Base-by-base conservation (phyloP, 2,113 vertebrate species). In the Aegotheles bennettii region DNA sequence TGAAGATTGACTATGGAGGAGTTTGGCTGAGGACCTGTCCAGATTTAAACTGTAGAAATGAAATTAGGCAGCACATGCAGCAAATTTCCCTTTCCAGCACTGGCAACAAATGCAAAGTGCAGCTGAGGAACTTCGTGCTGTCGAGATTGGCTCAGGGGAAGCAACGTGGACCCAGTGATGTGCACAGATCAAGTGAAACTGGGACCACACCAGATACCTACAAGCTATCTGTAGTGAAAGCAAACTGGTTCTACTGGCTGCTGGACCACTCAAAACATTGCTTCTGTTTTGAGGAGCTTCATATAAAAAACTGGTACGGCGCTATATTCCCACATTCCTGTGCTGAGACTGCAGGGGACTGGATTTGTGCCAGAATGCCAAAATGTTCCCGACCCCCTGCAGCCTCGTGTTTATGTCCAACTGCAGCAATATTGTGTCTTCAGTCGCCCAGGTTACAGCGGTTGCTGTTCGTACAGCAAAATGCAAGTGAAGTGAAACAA, bases 241-340 rank as follows among this genome's bases (percentile, higher is more conserved):
- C 60, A 70, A 50, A 48, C 21, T 6, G 36, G 12, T 33, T 47
- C 50, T 56, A 25, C n/a, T 59, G 53, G 43, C 59, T 38, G 36
- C 31, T 57, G 40, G 16, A 38, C 25, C 42, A 51, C 33, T 51
- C 26, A 60, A 60, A 75, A 60, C 9, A 21, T 13, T 19, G 33
- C 43, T 54, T 63, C 40, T 38, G 26, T 16, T 94, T 56, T 33
- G 13, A 70, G 6, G 26, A 56, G 64, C 9, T 57, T 64, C 18
- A 36, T 13, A 19, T n/a, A 36, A 60, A 54, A 29, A 56, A 9
- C 0, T 3, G 21, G 7, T 23, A 23, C 28, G 33, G 16, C 0
- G 3, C 38, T 57, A 4, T 19, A 63, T 33, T 48, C 31, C 48
- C 4, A 4, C 6, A 16, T 35, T 53, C 10, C 8, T 50, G 17